phyloP scores from a whole-genome alignment of 92 coral and sea anemone species.

The Parazoanthus swiftii region DNA sequence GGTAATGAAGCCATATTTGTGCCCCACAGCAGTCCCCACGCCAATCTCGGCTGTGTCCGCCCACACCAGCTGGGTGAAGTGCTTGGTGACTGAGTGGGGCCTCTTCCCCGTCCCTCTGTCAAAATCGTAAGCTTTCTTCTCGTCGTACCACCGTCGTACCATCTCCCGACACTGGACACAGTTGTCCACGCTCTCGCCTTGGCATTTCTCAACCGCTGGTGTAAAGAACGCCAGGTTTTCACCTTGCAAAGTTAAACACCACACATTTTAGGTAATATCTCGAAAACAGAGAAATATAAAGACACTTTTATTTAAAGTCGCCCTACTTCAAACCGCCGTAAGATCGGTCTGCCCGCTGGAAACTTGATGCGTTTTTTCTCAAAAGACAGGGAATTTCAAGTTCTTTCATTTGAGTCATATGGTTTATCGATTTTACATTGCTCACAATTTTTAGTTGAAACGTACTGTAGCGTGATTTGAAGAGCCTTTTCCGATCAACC shows the following conservation, averaged over 20 bases:
- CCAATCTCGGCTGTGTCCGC: conserved; percentile 90
- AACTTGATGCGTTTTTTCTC: too few species aligned
- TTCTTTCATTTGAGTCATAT: too few species aligned
- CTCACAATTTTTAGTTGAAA: too few species aligned
- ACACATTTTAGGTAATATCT: too few species aligned
- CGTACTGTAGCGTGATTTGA: too few species aligned
- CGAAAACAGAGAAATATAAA: background rate
- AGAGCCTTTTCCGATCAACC: too few species aligned
- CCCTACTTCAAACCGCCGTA: too few species aligned
- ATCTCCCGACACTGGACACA: conserved; percentile 89
- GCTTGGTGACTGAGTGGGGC: conserved; percentile 65
- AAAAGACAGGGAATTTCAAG: too few species aligned
- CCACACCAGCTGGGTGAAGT: conserved; percentile 91
- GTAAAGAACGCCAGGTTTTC: conserved; percentile 93
- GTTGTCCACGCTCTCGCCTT: conserved; percentile 72
- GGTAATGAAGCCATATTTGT: conserved; percentile 88
- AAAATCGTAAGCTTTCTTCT: conserved; percentile 78
- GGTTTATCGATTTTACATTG: too few species aligned
- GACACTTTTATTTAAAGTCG: too few species aligned
- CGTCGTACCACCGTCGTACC: conserved; percentile 97
- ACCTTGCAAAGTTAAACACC: conserved; percentile 43
- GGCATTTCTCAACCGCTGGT: conserved; percentile 82
- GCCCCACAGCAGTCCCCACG: conserved; percentile 92
- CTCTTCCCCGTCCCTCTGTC: conserved; percentile 66
- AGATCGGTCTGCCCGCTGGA: too few species aligned